Evolutionary conservation across 2,797 vertebrate genomes (phyloP).

Genomic region (Sylvia borin): DNA sequence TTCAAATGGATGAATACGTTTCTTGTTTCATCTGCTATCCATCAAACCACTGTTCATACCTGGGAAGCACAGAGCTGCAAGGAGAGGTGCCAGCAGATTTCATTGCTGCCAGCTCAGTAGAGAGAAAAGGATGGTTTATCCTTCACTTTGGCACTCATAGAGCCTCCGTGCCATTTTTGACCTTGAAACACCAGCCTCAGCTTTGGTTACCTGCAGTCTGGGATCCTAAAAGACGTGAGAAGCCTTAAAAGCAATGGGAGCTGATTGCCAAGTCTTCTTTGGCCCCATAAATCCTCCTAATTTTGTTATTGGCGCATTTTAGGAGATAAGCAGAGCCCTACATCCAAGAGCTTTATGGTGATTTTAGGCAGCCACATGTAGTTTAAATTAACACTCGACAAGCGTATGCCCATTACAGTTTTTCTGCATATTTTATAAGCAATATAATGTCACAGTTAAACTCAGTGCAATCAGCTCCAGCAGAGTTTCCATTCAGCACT

Average conservation of each 20-base stretch:
- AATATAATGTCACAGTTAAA: neutral
- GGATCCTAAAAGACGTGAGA: neutral
- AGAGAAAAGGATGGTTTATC: neutral
- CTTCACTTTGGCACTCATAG: neutral
- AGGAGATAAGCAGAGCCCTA: neutral
- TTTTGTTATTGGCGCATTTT: neutral
- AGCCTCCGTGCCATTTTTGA: neutral
- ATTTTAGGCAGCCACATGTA: neutral
- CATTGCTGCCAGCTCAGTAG: neutral
- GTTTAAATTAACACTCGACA: neutral
- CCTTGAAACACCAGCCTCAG: neutral
- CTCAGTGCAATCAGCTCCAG: neutral
- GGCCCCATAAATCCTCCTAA: neutral
- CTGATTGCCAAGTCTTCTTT: neutral
- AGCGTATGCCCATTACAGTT: fast-evolving
- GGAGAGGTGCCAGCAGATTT: neutral
- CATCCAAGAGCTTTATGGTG: neutral
- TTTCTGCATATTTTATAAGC: slow-evolving; percentile 2
- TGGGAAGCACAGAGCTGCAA: neutral
- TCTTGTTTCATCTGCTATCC: neutral
- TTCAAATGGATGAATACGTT: neutral
- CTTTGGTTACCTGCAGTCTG: neutral
- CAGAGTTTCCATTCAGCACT: neutral
- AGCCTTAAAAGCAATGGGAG: neutral
- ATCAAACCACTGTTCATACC: neutral